Evolutionary conservation across 1,140 invertebrate species (phyloP).

Genomic region (Leptopilina boulardi): DNA sequence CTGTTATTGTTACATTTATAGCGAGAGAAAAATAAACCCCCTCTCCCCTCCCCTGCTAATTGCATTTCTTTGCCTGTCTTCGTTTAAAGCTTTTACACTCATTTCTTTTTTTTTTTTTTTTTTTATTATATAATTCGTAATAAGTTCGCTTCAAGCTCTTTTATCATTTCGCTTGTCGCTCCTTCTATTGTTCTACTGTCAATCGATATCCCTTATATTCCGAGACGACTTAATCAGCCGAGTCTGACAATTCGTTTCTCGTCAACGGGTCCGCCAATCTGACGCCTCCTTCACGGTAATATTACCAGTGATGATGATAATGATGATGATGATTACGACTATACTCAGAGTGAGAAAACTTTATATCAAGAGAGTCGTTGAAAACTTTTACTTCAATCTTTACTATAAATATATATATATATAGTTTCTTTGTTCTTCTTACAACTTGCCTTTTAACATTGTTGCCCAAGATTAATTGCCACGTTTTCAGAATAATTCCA

Average conservation of each 20-base stretch:
- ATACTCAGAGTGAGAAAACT: constrained; percentile 31
- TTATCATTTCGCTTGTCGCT: constrained; percentile 29
- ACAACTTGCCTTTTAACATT: background rate
- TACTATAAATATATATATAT: background rate
- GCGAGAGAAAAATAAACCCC: background rate
- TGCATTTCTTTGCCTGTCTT: constrained; percentile 1
- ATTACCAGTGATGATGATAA: constrained; percentile 1
- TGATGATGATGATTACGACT: no score
- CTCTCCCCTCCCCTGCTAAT: background rate
- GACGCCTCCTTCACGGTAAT: constrained; percentile 7
- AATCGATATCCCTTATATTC: constrained; percentile 22
- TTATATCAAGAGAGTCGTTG: background rate
- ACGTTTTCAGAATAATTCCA: background rate
- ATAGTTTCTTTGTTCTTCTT: background rate
- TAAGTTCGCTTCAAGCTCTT: constrained; percentile 29
- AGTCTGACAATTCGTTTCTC: constrained; percentile 27
- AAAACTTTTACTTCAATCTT: background rate
- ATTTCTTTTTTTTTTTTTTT: background rate
- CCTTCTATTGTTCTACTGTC: constrained; percentile 17
- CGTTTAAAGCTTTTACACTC: constrained; percentile 17
- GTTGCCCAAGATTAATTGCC: background rate
- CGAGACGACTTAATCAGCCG: constrained; percentile 19
- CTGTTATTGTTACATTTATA: background rate
- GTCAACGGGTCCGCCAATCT: constrained; percentile 24
- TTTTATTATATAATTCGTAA: no score